These are phyloP conservation scores for Hypomesus transpacificus DNA, from an alignment of 2,113 vertebrate species.

Conservation along the genomic window DNA sequence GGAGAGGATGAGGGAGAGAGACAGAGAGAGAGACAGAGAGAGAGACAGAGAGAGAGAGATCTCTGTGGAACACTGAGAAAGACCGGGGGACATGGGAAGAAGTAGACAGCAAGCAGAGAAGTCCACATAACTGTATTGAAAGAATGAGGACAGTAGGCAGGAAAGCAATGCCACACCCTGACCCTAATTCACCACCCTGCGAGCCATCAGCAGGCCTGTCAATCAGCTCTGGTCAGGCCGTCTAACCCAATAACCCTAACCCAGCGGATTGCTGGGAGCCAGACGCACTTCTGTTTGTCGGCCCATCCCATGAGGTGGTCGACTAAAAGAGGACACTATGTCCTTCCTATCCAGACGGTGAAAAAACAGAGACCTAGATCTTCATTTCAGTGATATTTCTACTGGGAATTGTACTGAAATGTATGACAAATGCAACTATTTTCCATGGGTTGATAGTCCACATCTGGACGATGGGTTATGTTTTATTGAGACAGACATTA, in stretches of 20 bases:
- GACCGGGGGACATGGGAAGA: constrained; percentile 4
- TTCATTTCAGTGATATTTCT: too few relatives aligned
- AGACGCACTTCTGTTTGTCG: too few relatives aligned
- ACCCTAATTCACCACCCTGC: constrained; percentile 53
- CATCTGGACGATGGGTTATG: neutral
- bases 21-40: neutral
- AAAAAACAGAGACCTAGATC: too few relatives aligned
- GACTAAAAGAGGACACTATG: too few relatives aligned
- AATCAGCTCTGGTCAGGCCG: constrained; percentile 57
- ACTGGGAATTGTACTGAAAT: too few relatives aligned
- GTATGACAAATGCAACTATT: too few relatives aligned
- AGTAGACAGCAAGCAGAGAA: constrained; percentile 28
- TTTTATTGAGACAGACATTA: neutral
- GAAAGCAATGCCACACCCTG: constrained; percentile 59
- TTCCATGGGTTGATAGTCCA: neutral
- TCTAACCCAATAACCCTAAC: constrained; percentile 41
- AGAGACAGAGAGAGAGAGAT: neutral
- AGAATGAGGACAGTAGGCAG: constrained; percentile 64
- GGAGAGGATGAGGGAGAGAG: constrained; percentile 33
- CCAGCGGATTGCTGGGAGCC: neutral
- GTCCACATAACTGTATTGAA: constrained; percentile 50
- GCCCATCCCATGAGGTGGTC: too few relatives aligned
- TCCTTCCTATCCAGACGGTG: too few relatives aligned
- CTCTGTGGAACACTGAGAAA: neutral
- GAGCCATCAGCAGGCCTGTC: constrained; percentile 49